Evolutionary conservation across 1,140 invertebrate genomes (phyloP).

Genomic region (Apocrypta bakeri): DNA sequence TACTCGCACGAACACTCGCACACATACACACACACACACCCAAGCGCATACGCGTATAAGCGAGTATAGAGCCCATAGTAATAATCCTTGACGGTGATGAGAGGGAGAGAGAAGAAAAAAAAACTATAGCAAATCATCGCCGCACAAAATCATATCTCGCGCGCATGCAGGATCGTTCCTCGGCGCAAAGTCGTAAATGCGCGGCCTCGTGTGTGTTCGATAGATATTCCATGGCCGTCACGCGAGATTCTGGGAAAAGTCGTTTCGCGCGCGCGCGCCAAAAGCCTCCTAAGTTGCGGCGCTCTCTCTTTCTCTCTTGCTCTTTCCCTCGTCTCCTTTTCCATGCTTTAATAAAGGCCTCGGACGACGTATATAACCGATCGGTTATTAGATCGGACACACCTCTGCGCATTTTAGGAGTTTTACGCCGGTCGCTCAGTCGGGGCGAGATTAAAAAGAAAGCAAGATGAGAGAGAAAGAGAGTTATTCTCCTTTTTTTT

Average conservation of each 20-base stretch:
- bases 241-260: constrained; percentile 74
- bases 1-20: neutral
- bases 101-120: neutral
- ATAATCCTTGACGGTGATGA: neutral
- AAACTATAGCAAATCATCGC: neutral
- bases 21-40: too few species aligned
- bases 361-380: constrained; percentile 63
- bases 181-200: constrained; percentile 11
- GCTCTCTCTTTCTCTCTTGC: constrained; percentile 43
- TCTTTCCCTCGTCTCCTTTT: constrained; percentile 47
- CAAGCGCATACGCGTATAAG: too few species aligned
- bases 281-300: constrained; percentile 57
- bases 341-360: constrained; percentile 72
- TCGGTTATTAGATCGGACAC: constrained; percentile 73
- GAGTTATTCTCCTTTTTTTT: neutral
- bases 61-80: neutral
- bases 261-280: constrained; percentile 67
- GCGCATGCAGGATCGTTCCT: neutral
- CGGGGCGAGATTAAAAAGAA: constrained; percentile 11
- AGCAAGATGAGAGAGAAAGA: neutral
- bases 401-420: constrained; percentile 57
- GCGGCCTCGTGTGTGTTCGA: constrained; percentile 57
- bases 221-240: constrained; percentile 71
- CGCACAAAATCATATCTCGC: constrained; percentile 9
- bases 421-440: neutral